Conservation (phyloP, 2,113 vertebrate species). For the Cyrtonyx montezumae region DNA sequence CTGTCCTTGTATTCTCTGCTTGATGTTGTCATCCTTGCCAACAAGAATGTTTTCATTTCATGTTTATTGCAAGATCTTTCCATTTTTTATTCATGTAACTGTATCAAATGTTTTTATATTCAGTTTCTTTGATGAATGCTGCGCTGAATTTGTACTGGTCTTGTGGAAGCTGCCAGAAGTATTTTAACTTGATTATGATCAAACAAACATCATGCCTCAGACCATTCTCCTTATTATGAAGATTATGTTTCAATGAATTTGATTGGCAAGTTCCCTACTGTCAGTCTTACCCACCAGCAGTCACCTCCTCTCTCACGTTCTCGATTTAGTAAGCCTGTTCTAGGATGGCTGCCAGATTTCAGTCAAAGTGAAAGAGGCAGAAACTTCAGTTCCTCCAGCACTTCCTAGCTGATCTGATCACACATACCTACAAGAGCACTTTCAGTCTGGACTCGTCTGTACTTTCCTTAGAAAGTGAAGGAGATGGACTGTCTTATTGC, state of each 20-base stretch:
- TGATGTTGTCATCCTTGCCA: neutral
- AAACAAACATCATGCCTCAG: neutral
- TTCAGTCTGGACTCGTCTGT: neutral
- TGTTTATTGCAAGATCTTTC: neutral
- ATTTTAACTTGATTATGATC: neutral
- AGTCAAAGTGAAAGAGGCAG: neutral
- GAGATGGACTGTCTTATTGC: neutral
- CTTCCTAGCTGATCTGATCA: rapidly evolving
- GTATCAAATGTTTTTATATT: neutral
- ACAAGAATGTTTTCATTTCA: neutral
- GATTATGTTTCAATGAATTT: neutral
- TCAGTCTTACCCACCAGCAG: neutral
- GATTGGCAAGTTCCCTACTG: neutral
- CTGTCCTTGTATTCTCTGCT: neutral
- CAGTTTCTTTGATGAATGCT: neutral
- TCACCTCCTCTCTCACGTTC: neutral
- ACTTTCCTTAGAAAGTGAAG: neutral
- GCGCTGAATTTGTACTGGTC: neutral
- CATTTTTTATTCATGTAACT: neutral
- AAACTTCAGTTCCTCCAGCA: neutral
- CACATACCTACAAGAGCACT: neutral
- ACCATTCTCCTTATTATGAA: neutral
- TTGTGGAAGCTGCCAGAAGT: neutral
- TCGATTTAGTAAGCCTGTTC: neutral
- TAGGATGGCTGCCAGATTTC: neutral